Percentiles rank a stretch among this genome's conserved stretches.
Conservation (phyloP, 2,888 invertebrate genomes). For the Latrodectus elegans region DNA sequence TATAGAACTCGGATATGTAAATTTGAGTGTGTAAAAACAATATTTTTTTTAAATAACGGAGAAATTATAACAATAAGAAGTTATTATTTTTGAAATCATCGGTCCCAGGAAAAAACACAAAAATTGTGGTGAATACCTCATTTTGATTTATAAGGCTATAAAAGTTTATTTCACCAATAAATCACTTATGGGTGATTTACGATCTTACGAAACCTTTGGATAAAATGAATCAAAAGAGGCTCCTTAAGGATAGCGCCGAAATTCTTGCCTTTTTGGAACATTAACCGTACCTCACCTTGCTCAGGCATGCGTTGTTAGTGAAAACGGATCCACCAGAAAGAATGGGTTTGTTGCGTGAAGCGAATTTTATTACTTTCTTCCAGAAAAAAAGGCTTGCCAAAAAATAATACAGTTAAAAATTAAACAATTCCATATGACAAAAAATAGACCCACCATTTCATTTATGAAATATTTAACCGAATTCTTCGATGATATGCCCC, state of each 20-base stretch:
- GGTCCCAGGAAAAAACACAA: no score
- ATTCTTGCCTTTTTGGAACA: slow-evolving; percentile 14
- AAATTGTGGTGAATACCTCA: no score
- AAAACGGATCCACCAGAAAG: slow-evolving; percentile 54
- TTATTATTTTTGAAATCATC: no score
- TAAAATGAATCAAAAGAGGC: slow-evolving; percentile 11
- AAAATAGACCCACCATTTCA: slow-evolving; percentile 7
- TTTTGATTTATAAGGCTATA: slow-evolving; percentile 16
- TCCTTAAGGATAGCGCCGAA: not conserved
- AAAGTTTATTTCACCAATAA: slow-evolving; percentile 27
- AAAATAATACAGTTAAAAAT: slow-evolving; percentile 19
- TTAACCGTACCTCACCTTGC: slow-evolving; percentile 41
- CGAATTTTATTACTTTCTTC: slow-evolving; percentile 39
- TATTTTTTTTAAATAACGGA: no score
- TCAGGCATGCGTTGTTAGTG: slow-evolving; percentile 53
- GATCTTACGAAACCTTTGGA: slow-evolving; percentile 17
- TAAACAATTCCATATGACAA: slow-evolving; percentile 20
- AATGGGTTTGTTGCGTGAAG: slow-evolving; percentile 28
- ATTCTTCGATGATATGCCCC: slow-evolving; percentile 19
- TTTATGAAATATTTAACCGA: slow-evolving; percentile 52
- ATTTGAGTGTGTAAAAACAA: no score
- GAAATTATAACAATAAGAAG: no score
- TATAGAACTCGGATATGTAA: no score
- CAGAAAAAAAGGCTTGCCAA: slow-evolving; percentile 27
- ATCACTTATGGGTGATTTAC: slow-evolving; percentile 36